Percentiles rank a stretch among this genome's conserved stretches.
These are phyloP conservation scores for Rhabdomys dilectus DNA, from an alignment of 2,113 vertebrate genomes.

Conservation along the genomic window DNA sequence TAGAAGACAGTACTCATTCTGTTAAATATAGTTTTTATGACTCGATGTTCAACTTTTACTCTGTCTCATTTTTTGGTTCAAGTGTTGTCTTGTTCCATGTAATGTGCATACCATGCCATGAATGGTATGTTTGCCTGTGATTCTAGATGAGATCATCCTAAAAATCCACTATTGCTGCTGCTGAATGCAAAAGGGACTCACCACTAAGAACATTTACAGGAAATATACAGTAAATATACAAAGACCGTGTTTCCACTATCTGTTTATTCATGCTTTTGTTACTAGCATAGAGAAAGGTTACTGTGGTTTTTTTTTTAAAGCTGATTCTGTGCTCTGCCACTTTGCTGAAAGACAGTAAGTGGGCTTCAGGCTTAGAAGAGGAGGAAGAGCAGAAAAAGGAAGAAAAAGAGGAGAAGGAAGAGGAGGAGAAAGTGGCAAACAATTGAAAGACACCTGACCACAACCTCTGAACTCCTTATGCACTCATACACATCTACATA, in stretches of 20 bases:
- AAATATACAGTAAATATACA: background rate
- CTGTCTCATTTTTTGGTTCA: background rate
- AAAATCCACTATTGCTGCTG: background rate
- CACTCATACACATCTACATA: background rate
- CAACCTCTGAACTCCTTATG: background rate
- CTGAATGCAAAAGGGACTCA: background rate
- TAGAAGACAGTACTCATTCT: background rate
- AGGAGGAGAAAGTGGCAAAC: background rate
- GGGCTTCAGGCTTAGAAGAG: background rate
- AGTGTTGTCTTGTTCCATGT: background rate
- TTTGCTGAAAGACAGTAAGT: background rate
- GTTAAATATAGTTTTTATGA: background rate
- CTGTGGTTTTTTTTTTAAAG: background rate
- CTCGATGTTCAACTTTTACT: constrained; percentile 9
- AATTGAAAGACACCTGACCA: background rate
- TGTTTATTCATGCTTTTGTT: background rate
- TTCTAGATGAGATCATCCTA: background rate
- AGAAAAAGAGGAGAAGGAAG: background rate
- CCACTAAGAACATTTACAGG: background rate
- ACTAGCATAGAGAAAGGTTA: background rate
- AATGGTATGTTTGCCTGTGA: background rate
- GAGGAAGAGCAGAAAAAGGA: background rate
- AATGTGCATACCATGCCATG: background rate
- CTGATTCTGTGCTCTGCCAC: background rate
- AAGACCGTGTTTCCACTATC: background rate